Base-by-base conservation (phyloP, 2,797 vertebrate species). In the Chrysocyon brachyurus region DNA sequence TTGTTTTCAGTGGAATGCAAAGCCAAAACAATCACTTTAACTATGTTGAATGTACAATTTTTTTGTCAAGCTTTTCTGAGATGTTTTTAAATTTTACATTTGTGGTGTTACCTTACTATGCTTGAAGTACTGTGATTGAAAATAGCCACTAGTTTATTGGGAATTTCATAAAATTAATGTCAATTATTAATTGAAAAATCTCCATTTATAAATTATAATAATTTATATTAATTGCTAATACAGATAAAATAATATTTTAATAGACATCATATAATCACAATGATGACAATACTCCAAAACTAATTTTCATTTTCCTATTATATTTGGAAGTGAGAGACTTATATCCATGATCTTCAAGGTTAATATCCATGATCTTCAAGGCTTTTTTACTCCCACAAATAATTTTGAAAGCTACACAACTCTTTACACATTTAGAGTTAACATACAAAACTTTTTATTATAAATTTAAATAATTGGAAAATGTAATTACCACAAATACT, bases 381-480 rank as follows among this genome's bases (percentile, higher is more conserved):
- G 2, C 56, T 73, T 90, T 81, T 90, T 91, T 46, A 54, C 3
- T 49, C 21, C n/a, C 59, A 63, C 83, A 77, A 52, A 57, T 91
- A 91, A 68, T 3, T 87, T 78, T 89, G 31, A 75, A 97, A 91
- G 17, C 17, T 22, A 61, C 33, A 6, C 85, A 15, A 1, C 10
- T 95, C 40, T 31, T 40, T 66, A 52, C 19, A 21, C 86, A 94
- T 61, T 87, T 84, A 46, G 3, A 85, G 21, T 9, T 63, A 61
- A 49, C 16, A 77, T 19, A 36, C 31, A 49, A 63, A 85, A 82
- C 2, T 33, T 82, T 77, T 72, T 31, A 83, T 70, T 72, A 52
- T 78, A 86, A 85, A 72, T 31, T 36, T 86, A 90, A 94, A 52
- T 33, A 77, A 11, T 22, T 84, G 12, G n/a, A 97, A 87, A 68